Evolutionary conservation across 2,888 invertebrate species (phyloP).

Genomic region (Plusia festucae): DNA sequence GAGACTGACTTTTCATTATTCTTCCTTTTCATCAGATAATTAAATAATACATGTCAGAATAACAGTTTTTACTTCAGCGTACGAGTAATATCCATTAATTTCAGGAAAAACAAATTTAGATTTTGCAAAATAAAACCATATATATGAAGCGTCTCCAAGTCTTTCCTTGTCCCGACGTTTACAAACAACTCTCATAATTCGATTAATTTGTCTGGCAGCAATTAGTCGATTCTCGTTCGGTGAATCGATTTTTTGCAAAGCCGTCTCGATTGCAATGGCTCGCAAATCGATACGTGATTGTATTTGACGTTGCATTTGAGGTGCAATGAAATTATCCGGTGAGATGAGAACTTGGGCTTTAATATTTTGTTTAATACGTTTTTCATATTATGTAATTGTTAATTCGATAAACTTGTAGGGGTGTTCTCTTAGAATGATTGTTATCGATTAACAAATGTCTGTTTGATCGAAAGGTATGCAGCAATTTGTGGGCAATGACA

Average conservation of each 20-base stretch:
- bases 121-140: background rate
- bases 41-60: no score
- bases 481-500: no score
- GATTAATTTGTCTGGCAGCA: slow-evolving; percentile 74
- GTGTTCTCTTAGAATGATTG: no score
- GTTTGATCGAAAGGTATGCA: no score
- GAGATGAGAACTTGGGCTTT: background rate
- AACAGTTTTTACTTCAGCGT: no score
- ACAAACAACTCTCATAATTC: slow-evolving; percentile 61
- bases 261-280: slow-evolving; percentile 61
- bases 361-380: background rate
- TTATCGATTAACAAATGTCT: no score
- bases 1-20: no score
- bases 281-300: slow-evolving; percentile 67
- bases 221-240: slow-evolving; percentile 64
- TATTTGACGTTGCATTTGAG: slow-evolving; percentile 62
- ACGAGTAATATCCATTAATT: no score
- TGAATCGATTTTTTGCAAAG: slow-evolving; percentile 62
- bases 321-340: slow-evolving; percentile 67
- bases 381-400: background rate
- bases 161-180: slow-evolving; percentile 43
- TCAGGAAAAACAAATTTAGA: background rate
- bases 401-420: no score
- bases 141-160: slow-evolving; percentile 35
- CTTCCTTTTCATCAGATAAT: no score